Evolutionary conservation across 2,888 invertebrate species (phyloP).

Genomic region (Emmelina monodactyla): DNA sequence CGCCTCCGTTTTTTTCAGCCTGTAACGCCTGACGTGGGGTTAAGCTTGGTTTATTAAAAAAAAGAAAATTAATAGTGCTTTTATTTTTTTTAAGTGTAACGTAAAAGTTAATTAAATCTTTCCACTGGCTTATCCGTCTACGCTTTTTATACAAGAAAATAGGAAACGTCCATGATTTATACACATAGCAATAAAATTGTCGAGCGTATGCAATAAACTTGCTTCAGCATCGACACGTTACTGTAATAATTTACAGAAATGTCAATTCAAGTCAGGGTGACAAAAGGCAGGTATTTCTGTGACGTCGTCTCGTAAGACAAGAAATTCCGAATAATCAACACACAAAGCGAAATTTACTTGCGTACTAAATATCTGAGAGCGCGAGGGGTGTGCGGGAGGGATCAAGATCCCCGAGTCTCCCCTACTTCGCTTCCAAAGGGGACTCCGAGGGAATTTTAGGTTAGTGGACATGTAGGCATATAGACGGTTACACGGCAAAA

Average conservation of each 20-base stretch:
- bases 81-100: no score
- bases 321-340: slow-evolving; percentile 58
- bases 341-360: slow-evolving; percentile 54
- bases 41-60: slow-evolving; percentile 33
- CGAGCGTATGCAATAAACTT: no score
- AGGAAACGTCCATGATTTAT: no score
- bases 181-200: no score
- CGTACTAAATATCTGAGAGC: slow-evolving; percentile 54
- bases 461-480: slow-evolving; percentile 69
- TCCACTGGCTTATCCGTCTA: no score
- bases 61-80: no score
- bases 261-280: slow-evolving; percentile 5
- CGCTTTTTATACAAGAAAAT: no score
- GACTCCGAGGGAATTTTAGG: slow-evolving; percentile 60
- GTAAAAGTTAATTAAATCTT: no score
- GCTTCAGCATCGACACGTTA: no score
- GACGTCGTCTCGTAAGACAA: slow-evolving; percentile 28
- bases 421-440: slow-evolving; percentile 54
- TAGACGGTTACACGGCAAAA: slow-evolving; percentile 65
- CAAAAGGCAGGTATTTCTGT: slow-evolving; percentile 16
- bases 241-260: no score
- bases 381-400: slow-evolving; percentile 61
- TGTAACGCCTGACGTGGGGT: slow-evolving; percentile 28
- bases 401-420: slow-evolving; percentile 53
- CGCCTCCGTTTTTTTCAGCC: slow-evolving; percentile 28